Conservation (phyloP, 2,888 invertebrate genomes). For the Nezara viridula region DNA sequence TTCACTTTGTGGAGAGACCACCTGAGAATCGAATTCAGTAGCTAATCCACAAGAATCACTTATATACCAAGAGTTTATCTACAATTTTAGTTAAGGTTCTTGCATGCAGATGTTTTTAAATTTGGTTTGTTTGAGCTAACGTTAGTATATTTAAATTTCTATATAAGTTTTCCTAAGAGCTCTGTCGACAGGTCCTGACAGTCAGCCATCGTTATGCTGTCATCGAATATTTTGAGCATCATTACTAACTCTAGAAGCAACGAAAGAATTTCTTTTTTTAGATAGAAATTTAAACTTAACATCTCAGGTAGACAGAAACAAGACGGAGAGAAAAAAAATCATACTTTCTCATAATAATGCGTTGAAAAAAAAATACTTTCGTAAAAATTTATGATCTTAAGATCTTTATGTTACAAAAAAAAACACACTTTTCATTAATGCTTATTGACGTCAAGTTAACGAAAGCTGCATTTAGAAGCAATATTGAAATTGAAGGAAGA, state of each 20-base stretch:
- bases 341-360: no score
- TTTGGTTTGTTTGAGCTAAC: background rate
- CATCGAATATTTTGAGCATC: background rate
- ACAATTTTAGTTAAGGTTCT: background rate
- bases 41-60: no score
- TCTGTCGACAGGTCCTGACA: background rate
- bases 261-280: background rate
- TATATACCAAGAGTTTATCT: background rate
- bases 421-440: no score
- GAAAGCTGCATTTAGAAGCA: no score
- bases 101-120: background rate
- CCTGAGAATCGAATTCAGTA: no score
- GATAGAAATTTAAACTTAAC: background rate
- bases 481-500: no score
- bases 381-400: no score
- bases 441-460: no score
- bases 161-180: background rate
- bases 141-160: constrained; percentile 21
- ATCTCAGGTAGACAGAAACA: background rate
- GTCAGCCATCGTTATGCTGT: background rate
- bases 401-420: no score
- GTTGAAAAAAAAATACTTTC: no score
- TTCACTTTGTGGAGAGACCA: no score
- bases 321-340: background rate
- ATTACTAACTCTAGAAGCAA: background rate